Evolutionary conservation across 2,797 vertebrate genomes (phyloP).

Genomic region (Holocentrus rufus): DNA sequence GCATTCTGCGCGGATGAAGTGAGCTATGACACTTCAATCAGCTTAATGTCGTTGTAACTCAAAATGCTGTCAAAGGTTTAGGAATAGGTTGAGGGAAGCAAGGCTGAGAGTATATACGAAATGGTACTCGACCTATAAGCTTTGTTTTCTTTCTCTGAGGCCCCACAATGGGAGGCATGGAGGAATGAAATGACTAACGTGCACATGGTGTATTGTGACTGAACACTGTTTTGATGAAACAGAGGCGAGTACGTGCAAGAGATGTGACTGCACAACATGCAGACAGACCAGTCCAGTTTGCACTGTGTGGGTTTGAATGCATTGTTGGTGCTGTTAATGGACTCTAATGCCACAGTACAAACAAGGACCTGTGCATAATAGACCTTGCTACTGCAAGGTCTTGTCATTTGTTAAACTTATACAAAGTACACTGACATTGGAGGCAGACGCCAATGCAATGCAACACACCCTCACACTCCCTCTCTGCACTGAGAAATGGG

Average conservation of each 20-base stretch:
- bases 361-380: background rate
- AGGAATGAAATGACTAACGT: constrained; percentile 51
- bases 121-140: constrained; percentile 35
- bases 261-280: background rate
- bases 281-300: constrained; percentile 49
- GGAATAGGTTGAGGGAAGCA: fast-evolving
- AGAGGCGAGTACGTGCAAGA: background rate
- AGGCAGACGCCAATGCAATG: background rate
- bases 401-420: background rate
- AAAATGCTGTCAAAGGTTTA: background rate
- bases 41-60: fast-evolving
- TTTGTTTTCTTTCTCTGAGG: constrained; percentile 51
- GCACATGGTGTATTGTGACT: constrained; percentile 24
- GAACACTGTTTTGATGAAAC: constrained; percentile 24
- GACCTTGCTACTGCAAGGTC: background rate
- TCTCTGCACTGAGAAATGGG: no score
- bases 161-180: constrained; percentile 6
- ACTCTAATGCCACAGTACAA: background rate
- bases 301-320: background rate
- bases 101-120: background rate
- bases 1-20: fast-evolving
- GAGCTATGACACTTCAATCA: fast-evolving
- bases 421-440: background rate
- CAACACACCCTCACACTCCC: background rate
- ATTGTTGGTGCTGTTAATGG: background rate